Percentiles rank a stretch among this genome's conserved stretches.
phyloP scores from a whole-genome alignment of 2,797 vertebrate genomes.

The Podarcis siculus region DNA sequence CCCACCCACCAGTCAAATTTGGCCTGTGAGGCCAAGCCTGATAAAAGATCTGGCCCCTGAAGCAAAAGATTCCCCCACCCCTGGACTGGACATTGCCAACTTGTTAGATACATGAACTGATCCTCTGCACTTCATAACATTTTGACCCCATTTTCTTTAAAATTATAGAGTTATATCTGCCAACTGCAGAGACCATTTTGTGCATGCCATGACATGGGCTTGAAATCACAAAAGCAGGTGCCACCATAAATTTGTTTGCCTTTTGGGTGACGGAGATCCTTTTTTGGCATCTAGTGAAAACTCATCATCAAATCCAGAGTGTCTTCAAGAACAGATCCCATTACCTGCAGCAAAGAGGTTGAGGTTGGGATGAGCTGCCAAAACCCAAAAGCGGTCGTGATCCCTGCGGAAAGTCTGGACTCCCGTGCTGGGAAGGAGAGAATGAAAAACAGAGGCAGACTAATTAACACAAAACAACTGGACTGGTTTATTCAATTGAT shows the following conservation, averaged over 20 bases:
- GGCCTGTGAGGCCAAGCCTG: too few species aligned
- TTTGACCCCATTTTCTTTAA: not conserved
- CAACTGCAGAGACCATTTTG: not conserved
- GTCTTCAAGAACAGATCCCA: not conserved
- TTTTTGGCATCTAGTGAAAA: not conserved
- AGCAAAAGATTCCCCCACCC: too few species aligned
- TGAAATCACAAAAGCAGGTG: not conserved
- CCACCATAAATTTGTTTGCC: not conserved
- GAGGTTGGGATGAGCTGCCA: conserved; percentile 96
- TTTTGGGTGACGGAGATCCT: not conserved
- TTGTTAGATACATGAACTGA: not conserved
- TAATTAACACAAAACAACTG: not conserved
- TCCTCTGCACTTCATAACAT: not conserved
- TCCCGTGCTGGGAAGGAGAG: conserved; percentile 81
- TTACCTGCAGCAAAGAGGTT: conserved; percentile 97
- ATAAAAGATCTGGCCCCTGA: too few species aligned
- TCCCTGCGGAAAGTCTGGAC: conserved; percentile 97
- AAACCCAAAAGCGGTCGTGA: conserved; percentile 97
- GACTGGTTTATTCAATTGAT: too few species aligned
- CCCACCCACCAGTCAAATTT: too few species aligned
- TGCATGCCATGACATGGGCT: not conserved
- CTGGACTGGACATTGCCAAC: too few species aligned
- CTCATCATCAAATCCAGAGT: rapidly evolving
- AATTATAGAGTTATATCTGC: not conserved
- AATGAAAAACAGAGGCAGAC: not conserved